A percentile compares a stretch with the other conserved stretches of the same genome.
Conservation (phyloP, 2,113 vertebrate species). For the Caretta caretta region DNA sequence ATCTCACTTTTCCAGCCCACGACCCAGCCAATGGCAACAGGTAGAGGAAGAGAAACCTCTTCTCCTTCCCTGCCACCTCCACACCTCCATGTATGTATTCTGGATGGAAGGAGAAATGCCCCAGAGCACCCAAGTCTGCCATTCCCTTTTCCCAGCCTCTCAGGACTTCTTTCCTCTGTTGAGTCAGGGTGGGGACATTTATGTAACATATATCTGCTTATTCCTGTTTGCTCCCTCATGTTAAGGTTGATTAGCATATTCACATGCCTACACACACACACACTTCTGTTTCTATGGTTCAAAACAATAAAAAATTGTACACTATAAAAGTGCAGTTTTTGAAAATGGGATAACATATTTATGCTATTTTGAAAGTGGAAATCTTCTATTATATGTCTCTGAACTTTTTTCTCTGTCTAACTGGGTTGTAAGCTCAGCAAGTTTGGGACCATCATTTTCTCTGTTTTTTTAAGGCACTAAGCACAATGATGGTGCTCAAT, state of each 20-base stretch:
- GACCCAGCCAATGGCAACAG: not conserved
- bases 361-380: rapidly evolving
- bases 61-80: not conserved
- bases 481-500: not conserved
- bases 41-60: not conserved
- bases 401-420: conserved; percentile 3
- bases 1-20: not conserved
- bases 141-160: not conserved
- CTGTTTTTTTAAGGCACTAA: not conserved
- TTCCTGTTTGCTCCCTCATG: rapidly evolving
- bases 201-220: not conserved
- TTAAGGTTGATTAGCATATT: not conserved
- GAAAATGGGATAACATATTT: rapidly evolving
- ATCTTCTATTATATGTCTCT: not conserved
- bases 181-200: not conserved
- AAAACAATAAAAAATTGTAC: not conserved
- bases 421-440: conserved; percentile 22
- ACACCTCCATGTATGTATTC: not conserved
- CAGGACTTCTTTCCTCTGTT: not conserved
- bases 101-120: not conserved
- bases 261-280: too few relatives aligned
- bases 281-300: not conserved
- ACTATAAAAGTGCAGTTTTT: not conserved
- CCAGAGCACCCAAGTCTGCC: not conserved
- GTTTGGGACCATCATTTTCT: not conserved